Conservation (phyloP, 2,113 vertebrate genomes). For the Cololabis saira region DNA sequence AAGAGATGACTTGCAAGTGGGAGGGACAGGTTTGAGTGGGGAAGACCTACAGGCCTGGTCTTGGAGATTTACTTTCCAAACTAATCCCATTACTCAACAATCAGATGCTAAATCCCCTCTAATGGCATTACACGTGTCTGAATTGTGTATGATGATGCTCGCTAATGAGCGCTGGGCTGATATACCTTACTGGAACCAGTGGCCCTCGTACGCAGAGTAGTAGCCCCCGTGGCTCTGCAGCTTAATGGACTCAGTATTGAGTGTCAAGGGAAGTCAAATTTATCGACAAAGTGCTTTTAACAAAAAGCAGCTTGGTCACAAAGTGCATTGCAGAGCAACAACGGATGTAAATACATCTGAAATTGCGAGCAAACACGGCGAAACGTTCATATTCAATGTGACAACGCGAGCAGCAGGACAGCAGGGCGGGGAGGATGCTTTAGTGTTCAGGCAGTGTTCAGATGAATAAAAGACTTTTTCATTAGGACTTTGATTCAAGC, state of each 20-base stretch:
- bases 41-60: slow-evolving; percentile 59
- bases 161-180: slow-evolving; percentile 74
- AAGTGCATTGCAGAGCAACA: slow-evolving; percentile 57
- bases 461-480: slow-evolving; percentile 45
- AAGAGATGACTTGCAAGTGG: slow-evolving; percentile 9
- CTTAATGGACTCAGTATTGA: slow-evolving; percentile 79
- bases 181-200: slow-evolving; percentile 75
- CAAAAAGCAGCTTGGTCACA: slow-evolving; percentile 72
- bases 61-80: slow-evolving; percentile 67
- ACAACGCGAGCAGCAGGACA: slow-evolving; percentile 7
- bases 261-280: slow-evolving; percentile 75
- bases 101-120: slow-evolving; percentile 87
- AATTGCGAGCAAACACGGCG: slow-evolving; percentile 12
- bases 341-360: slow-evolving; percentile 61
- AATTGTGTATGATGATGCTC: slow-evolving; percentile 79
- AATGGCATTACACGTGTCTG: slow-evolving; percentile 84
- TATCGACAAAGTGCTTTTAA: slow-evolving; percentile 78
- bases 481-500: slow-evolving; percentile 27
- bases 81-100: slow-evolving; percentile 88
- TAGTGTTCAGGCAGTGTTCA: slow-evolving; percentile 35
- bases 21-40: slow-evolving; percentile 26
- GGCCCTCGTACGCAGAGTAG: slow-evolving; percentile 52
- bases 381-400: slow-evolving; percentile 22
- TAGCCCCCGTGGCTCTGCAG: slow-evolving; percentile 58
- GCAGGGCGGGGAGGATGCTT: slow-evolving; percentile 11